Evolutionary conservation across 2,888 invertebrate genomes (phyloP), one percentile per base, ranked within the genome.

Genomic region (Cryptocephalus primarius): DNA sequence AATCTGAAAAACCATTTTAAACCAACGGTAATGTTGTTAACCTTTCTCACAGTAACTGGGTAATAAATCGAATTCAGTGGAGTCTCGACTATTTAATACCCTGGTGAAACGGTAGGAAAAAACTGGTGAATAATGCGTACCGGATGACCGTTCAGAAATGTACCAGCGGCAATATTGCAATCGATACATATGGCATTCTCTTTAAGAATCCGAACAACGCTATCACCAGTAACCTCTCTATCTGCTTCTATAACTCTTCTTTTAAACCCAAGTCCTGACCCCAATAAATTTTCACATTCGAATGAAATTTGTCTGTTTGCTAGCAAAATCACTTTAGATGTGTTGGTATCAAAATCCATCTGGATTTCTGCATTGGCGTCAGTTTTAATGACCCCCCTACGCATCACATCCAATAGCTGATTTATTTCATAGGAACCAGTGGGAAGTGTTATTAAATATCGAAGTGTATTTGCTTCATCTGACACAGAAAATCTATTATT

Each of bases 1-100:
- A 44, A 38, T 44, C 36, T 4, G 22, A n/a, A 36, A 44, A 11
- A 45, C 45, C 45, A 45, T 45, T 8, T 45, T 45, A 65, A 42
- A 55, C 55, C 60, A 49, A 67, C 14, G 14, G 51, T 44, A 33
- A 66, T 48, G 40, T 59, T 48, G 44, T 50, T 50, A 50, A 65
- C 60, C 36, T 44, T 45, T 44, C 40, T 51, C 10, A 53, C 50
- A 44, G 51, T 60, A 11, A 65, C 55, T 34, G 63, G 64, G 48
- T 65, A 57, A 59, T 66, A 66, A 44, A 66, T 60, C 13, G 64
- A 58, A 51, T 60, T 62, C 42, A 46, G 48, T 4, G 63, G 64
- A 13, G 57, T 55, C 55, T 67, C 65, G 40, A 61, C 52, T 43
- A 66, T 60, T 59, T 64, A 62, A 59, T 61, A 65, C 11, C 66